Percentiles rank a stretch among this genome's conserved stretches.
phyloP scores from a whole-genome alignment of 2,113 vertebrate genomes.

The Turdus rufiventris region DNA sequence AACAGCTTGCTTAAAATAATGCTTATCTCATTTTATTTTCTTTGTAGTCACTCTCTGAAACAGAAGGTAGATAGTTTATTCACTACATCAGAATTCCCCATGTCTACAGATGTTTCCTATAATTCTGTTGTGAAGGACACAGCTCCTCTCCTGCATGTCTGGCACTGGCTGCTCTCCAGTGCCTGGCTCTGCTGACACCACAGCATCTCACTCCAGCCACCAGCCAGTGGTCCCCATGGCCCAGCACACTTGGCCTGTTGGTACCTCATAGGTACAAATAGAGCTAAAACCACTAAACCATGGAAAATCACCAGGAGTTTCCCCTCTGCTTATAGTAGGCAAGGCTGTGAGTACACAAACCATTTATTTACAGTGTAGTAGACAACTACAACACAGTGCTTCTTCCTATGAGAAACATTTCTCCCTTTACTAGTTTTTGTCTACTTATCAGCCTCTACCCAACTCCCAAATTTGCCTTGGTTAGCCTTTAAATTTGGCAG shows the following conservation, averaged over 20 bases:
- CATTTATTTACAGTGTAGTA: background rate
- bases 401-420: background rate
- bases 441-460: background rate
- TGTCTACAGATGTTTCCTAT: constrained; percentile 11
- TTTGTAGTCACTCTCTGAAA: background rate
- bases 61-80: background rate
- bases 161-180: background rate
- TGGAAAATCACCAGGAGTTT: background rate
- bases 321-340: background rate
- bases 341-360: background rate
- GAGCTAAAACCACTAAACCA: background rate
- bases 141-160: background rate
- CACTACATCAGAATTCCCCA: background rate
- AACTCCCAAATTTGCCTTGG: background rate
- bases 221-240: background rate
- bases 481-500: background rate
- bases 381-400: background rate
- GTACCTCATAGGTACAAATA: no score
- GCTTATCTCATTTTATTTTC: background rate
- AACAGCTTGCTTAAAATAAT: background rate
- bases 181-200: background rate
- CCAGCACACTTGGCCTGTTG: background rate
- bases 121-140: background rate
- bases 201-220: background rate
- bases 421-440: background rate